These are phyloP conservation scores for Pangasius sanitwongsei DNA, from an alignment of 2,797 vertebrate species.

Conservation along the genomic window DNA sequence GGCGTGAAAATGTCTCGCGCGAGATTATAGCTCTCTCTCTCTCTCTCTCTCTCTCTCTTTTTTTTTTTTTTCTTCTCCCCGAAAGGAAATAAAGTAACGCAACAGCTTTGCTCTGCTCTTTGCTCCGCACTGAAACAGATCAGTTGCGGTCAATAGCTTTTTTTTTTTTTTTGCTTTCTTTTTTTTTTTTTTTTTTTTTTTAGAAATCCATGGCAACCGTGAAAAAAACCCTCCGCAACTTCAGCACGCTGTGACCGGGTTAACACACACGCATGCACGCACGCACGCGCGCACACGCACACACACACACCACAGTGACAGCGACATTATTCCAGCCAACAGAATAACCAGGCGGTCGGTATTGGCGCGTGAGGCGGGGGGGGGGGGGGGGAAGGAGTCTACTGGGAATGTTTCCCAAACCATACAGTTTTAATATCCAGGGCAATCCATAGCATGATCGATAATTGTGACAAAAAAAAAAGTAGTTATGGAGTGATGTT, in stretches of 20 bases:
- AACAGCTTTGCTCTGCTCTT: slow-evolving; percentile 55
- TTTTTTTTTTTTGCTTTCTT: slow-evolving; percentile 61
- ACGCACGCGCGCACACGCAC: too few relatives aligned
- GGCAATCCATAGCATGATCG: background rate
- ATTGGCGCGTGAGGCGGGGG: slow-evolving; percentile 46
- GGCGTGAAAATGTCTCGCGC: background rate
- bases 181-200: slow-evolving; percentile 54
- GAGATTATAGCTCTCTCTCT: background rate
- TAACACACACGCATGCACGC: slow-evolving; percentile 56
- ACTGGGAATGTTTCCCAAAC: background rate
- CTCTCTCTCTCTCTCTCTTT: background rate
- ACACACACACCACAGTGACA: slow-evolving; percentile 61
- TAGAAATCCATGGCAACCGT: slow-evolving; percentile 77
- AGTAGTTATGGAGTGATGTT: background rate
- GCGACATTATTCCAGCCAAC: slow-evolving; percentile 66
- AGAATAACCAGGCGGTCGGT: slow-evolving; percentile 54
- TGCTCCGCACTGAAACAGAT: slow-evolving; percentile 64
- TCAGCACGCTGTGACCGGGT: slow-evolving; percentile 74
- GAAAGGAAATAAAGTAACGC: slow-evolving; percentile 21
- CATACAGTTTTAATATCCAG: background rate
- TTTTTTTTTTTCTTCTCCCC: background rate
- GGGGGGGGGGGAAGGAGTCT: slow-evolving; percentile 15
- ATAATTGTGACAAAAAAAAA: background rate
- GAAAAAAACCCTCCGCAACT: slow-evolving; percentile 71
- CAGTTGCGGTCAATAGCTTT: slow-evolving; percentile 74